phyloP scores from a whole-genome alignment of 2,797 vertebrate species.

The Sternotherus odoratus region DNA sequence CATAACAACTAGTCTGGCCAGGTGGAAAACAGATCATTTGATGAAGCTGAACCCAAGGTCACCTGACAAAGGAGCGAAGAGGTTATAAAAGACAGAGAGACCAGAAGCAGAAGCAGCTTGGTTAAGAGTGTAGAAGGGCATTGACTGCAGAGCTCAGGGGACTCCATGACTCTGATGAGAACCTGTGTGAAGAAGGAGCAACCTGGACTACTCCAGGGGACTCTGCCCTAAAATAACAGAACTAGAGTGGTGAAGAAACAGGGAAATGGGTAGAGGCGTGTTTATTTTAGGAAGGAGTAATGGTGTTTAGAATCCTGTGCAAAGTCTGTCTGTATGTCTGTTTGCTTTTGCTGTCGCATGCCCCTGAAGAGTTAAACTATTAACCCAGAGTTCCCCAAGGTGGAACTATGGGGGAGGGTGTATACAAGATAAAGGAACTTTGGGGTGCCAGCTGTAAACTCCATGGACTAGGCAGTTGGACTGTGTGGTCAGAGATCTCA shows the following conservation, averaged over 20 bases:
- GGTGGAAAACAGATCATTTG: neutral
- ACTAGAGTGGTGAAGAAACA: neutral
- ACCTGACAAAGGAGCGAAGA: neutral
- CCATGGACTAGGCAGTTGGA: neutral
- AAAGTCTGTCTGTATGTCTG: neutral
- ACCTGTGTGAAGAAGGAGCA: neutral
- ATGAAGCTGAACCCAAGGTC: neutral
- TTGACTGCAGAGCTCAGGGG: neutral
- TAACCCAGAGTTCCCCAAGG: neutral
- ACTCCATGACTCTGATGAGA: neutral
- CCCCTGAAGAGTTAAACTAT: neutral
- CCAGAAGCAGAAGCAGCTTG: neutral
- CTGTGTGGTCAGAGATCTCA: neutral
- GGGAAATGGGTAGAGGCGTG: neutral
- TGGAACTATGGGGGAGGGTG: neutral
- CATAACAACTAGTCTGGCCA: neutral
- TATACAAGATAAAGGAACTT: neutral
- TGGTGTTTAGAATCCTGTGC: neutral
- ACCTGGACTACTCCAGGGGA: neutral
- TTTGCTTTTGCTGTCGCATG: neutral
- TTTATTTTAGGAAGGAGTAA: neutral
- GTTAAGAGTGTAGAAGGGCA: neutral
- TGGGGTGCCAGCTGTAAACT: too few relatives aligned
- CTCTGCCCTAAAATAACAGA: neutral
- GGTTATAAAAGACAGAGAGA: neutral